These are phyloP conservation scores for Pseudochaenichthys georgianus DNA, from an alignment of 2,797 vertebrate genomes.

Conservation along the genomic window DNA sequence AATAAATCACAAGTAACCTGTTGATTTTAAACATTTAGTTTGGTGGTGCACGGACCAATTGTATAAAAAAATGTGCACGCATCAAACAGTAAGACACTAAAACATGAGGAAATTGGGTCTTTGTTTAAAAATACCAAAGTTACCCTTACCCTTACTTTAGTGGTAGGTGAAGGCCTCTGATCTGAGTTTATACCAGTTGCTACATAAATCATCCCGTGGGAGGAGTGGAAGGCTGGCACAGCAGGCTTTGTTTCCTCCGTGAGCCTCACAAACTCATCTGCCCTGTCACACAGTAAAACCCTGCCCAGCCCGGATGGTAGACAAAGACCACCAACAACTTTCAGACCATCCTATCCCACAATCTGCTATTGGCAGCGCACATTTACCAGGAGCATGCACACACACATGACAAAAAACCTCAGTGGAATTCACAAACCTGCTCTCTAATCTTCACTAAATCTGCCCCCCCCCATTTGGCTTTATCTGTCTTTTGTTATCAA, in stretches of 20 bases:
- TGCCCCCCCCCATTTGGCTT: conserved; percentile 64
- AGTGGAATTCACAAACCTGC: conserved; percentile 72
- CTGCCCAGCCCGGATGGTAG: conserved; percentile 18
- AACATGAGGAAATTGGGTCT: too few relatives aligned
- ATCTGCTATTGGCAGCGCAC: conserved; percentile 37
- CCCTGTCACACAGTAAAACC: conserved; percentile 42
- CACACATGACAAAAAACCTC: conserved; percentile 56
- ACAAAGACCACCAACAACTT: conserved; percentile 65
- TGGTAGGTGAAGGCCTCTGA: not conserved
- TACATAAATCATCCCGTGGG: conserved; percentile 26
- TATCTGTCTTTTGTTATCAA: conserved; percentile 85
- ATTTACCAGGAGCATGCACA: conserved; percentile 48
- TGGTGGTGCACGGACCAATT: too few relatives aligned
- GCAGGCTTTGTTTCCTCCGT: conserved; percentile 47
- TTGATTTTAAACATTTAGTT: too few relatives aligned
- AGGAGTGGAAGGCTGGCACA: conserved; percentile 30
- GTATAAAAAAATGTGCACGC: too few relatives aligned
- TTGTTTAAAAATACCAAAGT: too few relatives aligned
- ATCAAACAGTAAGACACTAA: too few relatives aligned
- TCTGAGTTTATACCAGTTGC: conserved; percentile 7
- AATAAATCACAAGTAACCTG: too few relatives aligned
- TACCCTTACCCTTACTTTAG: not conserved
- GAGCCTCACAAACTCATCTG: conserved; percentile 36
- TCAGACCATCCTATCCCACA: conserved; percentile 32
- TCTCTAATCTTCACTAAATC: conserved; percentile 75